phyloP scores from a whole-genome alignment of 2,797 vertebrate species.

The Cetoscarus ocellatus region DNA sequence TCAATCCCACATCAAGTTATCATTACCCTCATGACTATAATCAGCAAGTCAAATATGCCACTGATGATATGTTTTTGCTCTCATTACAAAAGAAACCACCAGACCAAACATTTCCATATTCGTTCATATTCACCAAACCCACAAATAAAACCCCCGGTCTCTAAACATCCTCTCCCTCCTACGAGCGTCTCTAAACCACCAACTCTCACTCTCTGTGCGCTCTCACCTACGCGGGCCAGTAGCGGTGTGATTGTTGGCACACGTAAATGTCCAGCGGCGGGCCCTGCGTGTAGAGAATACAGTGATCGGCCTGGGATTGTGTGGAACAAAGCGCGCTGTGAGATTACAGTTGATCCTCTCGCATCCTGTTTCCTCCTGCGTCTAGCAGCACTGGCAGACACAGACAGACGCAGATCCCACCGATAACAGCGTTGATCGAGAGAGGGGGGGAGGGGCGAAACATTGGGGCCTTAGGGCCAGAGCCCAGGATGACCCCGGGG shows the following conservation, averaged over 20 bases:
- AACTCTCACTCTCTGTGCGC: conserved; percentile 29
- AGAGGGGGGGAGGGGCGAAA: conserved; percentile 22
- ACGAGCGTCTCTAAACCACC: conserved; percentile 30
- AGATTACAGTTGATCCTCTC: conserved; percentile 85
- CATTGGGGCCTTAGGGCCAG: conserved; percentile 46
- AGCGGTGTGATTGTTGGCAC: conserved; percentile 80
- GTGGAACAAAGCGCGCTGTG: conserved; percentile 78
- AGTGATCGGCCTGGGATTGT: conserved; percentile 78
- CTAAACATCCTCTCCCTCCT: conserved; percentile 40
- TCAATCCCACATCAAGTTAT: conserved; percentile 61
- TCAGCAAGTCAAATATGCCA: conserved; percentile 61
- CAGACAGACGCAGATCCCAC: conserved; percentile 80
- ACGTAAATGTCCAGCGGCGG: conserved; percentile 73
- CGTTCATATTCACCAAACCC: conserved; percentile 46
- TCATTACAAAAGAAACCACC: conserved; percentile 54
- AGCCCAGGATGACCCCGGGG: conserved; percentile 54
- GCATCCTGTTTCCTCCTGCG: conserved; percentile 83
- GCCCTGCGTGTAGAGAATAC: conserved; percentile 75
- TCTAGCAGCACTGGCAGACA: conserved; percentile 76
- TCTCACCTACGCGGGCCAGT: conserved; percentile 63
- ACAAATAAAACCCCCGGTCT: conserved; percentile 42
- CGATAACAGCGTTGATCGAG: conserved; percentile 60
- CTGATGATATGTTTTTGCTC: conserved; percentile 65
- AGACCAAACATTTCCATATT: conserved; percentile 54
- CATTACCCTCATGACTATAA: conserved; percentile 72